These are phyloP conservation scores for human DNA, from an alignment of 2,113 vertebrate species.

Conservation along the genomic window GRCh38 chr18:1103501-1104000, in stretches of 20 bases:
- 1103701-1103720: conserved; percentile 52
- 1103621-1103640: not conserved
- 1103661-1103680: conserved; percentile 36
- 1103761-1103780: conserved; percentile 60
- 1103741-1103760: conserved; percentile 62
- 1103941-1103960: conserved; percentile 39
- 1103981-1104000: not conserved
- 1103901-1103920: conserved; percentile 7
- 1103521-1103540: not conserved
- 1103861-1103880: conserved; percentile 56
- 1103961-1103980: not conserved
- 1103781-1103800: conserved; percentile 57
- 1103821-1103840: conserved; percentile 17
- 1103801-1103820: not conserved
- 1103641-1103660: conserved; percentile 27
- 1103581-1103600: not conserved
- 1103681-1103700: conserved; percentile 22
- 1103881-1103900: not conserved
- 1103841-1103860: conserved; percentile 17
- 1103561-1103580: not conserved
- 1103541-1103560: not conserved
- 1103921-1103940: conserved; percentile 57
- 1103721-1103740: conserved; percentile 56
- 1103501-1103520: not conserved
- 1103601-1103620: not conserved